phyloP scores from a whole-genome alignment of 1,140 invertebrate species.

The Dinoponera quadriceps region DNA sequence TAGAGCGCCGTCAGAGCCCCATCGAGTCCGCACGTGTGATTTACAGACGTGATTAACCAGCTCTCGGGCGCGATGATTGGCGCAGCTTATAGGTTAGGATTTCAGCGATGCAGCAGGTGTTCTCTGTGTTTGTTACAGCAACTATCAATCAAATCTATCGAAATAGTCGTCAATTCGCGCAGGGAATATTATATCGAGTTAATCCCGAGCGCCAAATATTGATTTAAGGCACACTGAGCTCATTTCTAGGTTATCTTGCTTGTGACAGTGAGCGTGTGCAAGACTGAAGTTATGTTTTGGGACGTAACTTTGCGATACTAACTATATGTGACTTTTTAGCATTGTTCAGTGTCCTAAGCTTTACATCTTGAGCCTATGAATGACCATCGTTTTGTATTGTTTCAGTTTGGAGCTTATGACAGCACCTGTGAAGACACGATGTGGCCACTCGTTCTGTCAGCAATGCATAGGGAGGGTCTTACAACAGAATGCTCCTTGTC shows the following conservation, averaged over 20 bases:
- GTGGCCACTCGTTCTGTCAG: constrained; percentile 73
- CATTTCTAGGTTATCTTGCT: not conserved
- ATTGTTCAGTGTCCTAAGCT: too few species aligned
- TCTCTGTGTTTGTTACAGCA: not conserved
- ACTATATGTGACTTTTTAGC: too few species aligned
- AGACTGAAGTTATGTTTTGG: not conserved
- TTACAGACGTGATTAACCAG: not conserved
- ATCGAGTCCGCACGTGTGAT: not conserved
- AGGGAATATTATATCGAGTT: not conserved
- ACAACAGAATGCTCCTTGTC: constrained; percentile 52
- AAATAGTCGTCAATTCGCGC: not conserved
- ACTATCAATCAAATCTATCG: not conserved
- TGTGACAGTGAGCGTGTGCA: not conserved
- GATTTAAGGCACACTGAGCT: not conserved
- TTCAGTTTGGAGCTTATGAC: constrained; percentile 67
- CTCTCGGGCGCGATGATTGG: not conserved
- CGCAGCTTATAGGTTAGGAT: constrained; percentile 43
- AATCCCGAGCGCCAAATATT: too few species aligned
- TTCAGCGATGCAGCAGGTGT: constrained; percentile 9
- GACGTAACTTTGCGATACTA: not conserved
- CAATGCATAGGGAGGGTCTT: constrained; percentile 61
- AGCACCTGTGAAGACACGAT: constrained; percentile 64
- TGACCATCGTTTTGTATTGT: constrained; percentile 11
- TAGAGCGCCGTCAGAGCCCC: not conserved
- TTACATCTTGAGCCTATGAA: not conserved